phyloP scores from a whole-genome alignment of 1,140 invertebrate species.

The Heliconius hewitsoni region DNA sequence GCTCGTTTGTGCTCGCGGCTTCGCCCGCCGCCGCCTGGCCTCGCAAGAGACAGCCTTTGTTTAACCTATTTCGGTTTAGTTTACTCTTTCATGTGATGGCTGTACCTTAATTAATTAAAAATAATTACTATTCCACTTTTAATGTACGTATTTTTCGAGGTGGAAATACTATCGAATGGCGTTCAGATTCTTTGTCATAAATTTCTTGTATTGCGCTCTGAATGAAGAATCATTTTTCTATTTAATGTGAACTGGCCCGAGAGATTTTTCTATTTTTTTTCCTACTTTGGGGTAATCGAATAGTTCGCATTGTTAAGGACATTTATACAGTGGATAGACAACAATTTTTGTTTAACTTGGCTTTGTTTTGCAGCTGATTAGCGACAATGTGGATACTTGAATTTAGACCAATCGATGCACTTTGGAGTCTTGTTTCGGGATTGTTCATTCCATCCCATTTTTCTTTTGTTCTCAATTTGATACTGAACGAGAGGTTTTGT shows the following conservation, averaged over 20 bases:
- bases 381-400: constrained; percentile 59
- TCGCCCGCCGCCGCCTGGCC: constrained; percentile 51
- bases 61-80: constrained; percentile 80
- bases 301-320: constrained; percentile 12
- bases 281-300: constrained; percentile 8
- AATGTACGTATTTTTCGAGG: constrained; percentile 40
- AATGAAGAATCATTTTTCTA: constrained; percentile 13
- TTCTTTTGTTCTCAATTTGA: constrained; percentile 62
- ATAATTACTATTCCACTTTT: constrained; percentile 56
- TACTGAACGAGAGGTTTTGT: constrained; percentile 59
- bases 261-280: constrained; percentile 9
- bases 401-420: constrained; percentile 64
- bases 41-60: constrained; percentile 64
- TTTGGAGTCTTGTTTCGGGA: constrained; percentile 61
- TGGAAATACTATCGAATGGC: constrained; percentile 36
- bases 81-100: constrained; percentile 69
- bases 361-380: constrained; percentile 55
- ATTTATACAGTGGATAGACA: constrained; percentile 22
- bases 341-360: constrained; percentile 44
- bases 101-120: constrained; percentile 71
- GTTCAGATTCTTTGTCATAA: constrained; percentile 14
- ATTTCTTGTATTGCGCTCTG: constrained; percentile 6
- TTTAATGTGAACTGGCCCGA: constrained; percentile 5
- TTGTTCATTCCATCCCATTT: constrained; percentile 63
- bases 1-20: constrained; percentile 58